Evolutionary conservation across 1,140 invertebrate species (phyloP).

Genomic region (Tetraneura akinire): DNA sequence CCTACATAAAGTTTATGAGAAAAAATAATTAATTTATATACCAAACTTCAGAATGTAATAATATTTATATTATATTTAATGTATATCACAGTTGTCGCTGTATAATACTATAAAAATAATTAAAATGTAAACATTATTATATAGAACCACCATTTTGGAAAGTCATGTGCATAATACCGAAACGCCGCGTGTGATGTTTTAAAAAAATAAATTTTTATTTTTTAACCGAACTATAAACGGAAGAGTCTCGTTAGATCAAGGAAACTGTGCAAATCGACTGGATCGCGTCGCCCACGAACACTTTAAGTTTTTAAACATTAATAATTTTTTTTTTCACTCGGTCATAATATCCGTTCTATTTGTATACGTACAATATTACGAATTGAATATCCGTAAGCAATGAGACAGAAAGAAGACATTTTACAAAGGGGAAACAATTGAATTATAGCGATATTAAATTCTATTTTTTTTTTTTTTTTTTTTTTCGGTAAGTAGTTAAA

Average conservation of each 20-base stretch:
- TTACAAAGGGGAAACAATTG: not conserved
- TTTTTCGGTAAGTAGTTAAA: not conserved
- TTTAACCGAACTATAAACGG: slow-evolving; percentile 4
- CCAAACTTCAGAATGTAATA: too few relatives aligned
- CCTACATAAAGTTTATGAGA: too few relatives aligned
- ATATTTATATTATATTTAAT: too few relatives aligned
- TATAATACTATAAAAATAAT: too few relatives aligned
- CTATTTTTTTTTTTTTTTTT: not conserved
- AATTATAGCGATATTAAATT: slow-evolving; percentile 8
- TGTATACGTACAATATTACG: not conserved
- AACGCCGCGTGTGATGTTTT: too few relatives aligned
- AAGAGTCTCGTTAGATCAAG: slow-evolving; percentile 40
- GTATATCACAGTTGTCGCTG: too few relatives aligned
- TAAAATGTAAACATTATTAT: too few relatives aligned
- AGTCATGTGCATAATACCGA: not conserved
- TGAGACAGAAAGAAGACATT: slow-evolving; percentile 18
- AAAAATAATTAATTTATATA: too few relatives aligned
- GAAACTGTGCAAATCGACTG: slow-evolving; percentile 32
- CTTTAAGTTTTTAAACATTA: not conserved
- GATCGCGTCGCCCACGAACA: slow-evolving; percentile 19
- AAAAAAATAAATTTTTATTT: not conserved
- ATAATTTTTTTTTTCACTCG: not conserved
- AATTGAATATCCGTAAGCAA: slow-evolving; percentile 4
- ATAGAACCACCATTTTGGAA: too few relatives aligned
- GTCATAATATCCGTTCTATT: slow-evolving; percentile 7